Percentiles rank a stretch among this genome's conserved stretches.
phyloP scores from a whole-genome alignment of 2,888 invertebrate species.

The Cryptus viduatorius region DNA sequence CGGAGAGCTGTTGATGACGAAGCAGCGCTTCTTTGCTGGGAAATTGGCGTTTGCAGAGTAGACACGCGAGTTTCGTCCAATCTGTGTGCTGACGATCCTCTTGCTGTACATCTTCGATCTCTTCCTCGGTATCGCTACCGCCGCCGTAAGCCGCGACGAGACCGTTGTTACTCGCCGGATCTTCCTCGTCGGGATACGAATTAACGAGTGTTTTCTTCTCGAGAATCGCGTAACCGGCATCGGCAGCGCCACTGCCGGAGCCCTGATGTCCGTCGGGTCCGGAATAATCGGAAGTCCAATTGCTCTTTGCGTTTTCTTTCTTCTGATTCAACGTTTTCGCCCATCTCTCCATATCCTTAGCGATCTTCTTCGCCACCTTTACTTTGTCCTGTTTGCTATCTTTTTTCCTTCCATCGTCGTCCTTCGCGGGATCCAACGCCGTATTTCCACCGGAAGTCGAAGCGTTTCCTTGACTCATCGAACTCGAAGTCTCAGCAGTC shows the following conservation, averaged over 20 bases:
- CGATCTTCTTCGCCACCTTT: conserved; percentile 98
- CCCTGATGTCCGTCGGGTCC: conserved; percentile 82
- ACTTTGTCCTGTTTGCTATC: conserved; percentile 96
- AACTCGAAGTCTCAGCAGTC: conserved; percentile 60
- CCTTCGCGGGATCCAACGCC: conserved; percentile 83
- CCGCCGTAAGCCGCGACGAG: conserved; percentile 93
- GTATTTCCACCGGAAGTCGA: conserved; percentile 60
- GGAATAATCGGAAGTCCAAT: conserved; percentile 80
- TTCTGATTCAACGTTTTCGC: conserved; percentile 98
- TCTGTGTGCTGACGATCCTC: conserved; percentile 88
- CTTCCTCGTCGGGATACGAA: conserved; percentile 82
- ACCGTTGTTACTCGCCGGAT: conserved; percentile 84
- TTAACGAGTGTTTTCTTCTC: conserved; percentile 89
- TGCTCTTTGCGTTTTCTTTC: conserved; percentile 89
- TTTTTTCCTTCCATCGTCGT: conserved; percentile 90
- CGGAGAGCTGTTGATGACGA: conserved; percentile 97
- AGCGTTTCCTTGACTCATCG: conserved; percentile 70
- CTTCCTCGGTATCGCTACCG: conserved; percentile 90
- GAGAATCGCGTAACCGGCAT: conserved; percentile 96
- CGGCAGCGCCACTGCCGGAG: conserved; percentile 92
- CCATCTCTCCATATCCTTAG: conserved; percentile 98
- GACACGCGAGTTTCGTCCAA: conserved; percentile 95
- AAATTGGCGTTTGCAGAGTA: conserved; percentile 98
- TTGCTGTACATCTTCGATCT: conserved; percentile 88
- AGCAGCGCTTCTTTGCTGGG: conserved; percentile 94